Evolutionary conservation across 2,888 invertebrate species (phyloP).

Genomic region (Mythimna impura): DNA sequence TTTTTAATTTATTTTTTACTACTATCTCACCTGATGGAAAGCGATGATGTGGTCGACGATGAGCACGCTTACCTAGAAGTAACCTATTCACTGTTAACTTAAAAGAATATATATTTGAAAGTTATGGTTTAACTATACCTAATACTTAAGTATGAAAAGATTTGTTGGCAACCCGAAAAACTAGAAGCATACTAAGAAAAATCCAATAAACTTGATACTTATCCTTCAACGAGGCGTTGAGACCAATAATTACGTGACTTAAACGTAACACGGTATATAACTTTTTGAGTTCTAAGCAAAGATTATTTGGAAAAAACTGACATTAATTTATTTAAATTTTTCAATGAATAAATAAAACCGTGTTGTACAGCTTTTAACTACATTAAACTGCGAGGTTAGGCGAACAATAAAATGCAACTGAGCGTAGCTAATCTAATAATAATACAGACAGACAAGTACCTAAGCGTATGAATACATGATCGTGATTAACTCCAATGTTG

Average conservation of each 20-base stretch:
- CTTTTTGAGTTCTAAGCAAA: constrained; percentile 23
- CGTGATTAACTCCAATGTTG: constrained; percentile 45
- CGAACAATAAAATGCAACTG: constrained; percentile 55
- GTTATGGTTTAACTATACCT: not conserved
- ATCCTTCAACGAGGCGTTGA: constrained; percentile 26
- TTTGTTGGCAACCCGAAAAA: not conserved
- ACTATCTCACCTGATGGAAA: no score
- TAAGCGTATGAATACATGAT: constrained; percentile 53
- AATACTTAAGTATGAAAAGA: not conserved
- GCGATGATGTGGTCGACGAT: no score
- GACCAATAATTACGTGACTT: constrained; percentile 49
- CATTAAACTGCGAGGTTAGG: constrained; percentile 38
- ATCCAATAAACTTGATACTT: constrained; percentile 21
- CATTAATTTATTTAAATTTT: constrained; percentile 53
- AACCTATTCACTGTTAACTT: no score
- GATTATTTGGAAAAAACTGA: constrained; percentile 15
- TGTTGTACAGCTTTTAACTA: constrained; percentile 36
- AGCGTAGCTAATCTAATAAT: constrained; percentile 62
- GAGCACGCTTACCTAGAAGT: no score
- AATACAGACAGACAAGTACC: constrained; percentile 30
- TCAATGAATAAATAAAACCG: constrained; percentile 47
- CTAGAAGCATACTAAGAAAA: not conserved
- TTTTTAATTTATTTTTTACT: no score
- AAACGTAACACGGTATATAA: constrained; percentile 19
- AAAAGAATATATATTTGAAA: no score